A percentile compares a stretch with the other conserved stretches of the same genome.
phyloP scores from a whole-genome alignment of 2,113 vertebrate species.

The Amphiprion ocellaris region DNA sequence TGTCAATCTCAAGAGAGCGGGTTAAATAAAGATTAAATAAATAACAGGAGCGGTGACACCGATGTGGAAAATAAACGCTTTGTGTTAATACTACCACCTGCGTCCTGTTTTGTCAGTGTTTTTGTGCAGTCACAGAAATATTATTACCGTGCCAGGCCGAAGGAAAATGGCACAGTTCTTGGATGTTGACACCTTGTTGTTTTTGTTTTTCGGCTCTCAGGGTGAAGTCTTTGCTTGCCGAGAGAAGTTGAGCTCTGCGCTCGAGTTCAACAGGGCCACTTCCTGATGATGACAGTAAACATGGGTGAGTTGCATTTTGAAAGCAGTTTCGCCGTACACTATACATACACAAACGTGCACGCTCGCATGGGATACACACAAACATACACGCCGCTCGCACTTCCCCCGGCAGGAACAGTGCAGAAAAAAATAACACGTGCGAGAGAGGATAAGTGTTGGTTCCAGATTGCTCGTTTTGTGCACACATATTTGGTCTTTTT shows the following conservation, averaged over 20 bases:
- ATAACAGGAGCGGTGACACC: slow-evolving; percentile 39
- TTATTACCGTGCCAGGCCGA: slow-evolving; percentile 31
- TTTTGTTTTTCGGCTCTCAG: slow-evolving; percentile 55
- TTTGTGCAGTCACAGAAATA: slow-evolving; percentile 67
- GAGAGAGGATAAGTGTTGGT: slow-evolving; percentile 26
- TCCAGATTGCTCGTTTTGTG: slow-evolving; percentile 52
- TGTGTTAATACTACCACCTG: slow-evolving; percentile 70
- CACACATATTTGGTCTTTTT: slow-evolving; percentile 9
- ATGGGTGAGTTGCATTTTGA: slow-evolving; percentile 80
- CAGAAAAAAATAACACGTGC: slow-evolving; percentile 34
- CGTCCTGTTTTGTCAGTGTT: slow-evolving; percentile 75
- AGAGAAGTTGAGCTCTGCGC: slow-evolving; percentile 81
- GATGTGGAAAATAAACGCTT: slow-evolving; percentile 34
- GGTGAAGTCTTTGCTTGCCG: slow-evolving; percentile 73
- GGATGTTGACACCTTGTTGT: slow-evolving; percentile 49
- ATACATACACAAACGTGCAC: slow-evolving; percentile 12
- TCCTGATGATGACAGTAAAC: slow-evolving; percentile 90
- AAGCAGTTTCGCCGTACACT: slow-evolving; percentile 3
- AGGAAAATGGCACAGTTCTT: slow-evolving; percentile 49
- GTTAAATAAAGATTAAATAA: slow-evolving; percentile 61
- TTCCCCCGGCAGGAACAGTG: slow-evolving; percentile 66
- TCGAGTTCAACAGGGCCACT: slow-evolving; percentile 82
- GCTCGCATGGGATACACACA: slow-evolving; percentile 3
- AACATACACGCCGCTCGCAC: slow-evolving; percentile 45
- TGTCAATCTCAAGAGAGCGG: slow-evolving; percentile 46